A percentile compares a stretch with the other conserved stretches of the same genome.
These are phyloP conservation scores for Tadarida brasiliensis DNA, from an alignment of 2,797 vertebrate genomes.

Conservation along the genomic window DNA sequence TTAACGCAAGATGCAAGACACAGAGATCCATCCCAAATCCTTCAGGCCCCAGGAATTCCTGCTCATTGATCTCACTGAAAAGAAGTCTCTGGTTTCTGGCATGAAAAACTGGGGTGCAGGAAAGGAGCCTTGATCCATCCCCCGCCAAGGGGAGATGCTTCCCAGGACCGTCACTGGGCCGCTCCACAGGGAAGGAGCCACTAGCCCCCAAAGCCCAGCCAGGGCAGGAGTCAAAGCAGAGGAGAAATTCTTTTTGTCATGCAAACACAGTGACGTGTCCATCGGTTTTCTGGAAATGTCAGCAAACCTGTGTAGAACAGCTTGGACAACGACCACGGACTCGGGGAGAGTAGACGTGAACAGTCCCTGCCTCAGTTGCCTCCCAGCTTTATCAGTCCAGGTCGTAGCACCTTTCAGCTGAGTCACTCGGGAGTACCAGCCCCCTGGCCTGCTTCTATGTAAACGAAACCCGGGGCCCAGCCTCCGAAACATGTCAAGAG, in stretches of 20 bases:
- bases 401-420: not conserved
- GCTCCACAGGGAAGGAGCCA: not conserved
- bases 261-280: not conserved
- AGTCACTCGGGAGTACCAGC: not conserved
- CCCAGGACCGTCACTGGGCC: not conserved
- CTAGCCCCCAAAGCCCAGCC: not conserved
- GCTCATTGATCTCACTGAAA: not conserved
- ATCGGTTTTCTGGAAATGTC: conserved; percentile 5
- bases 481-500: not conserved
- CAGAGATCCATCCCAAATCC: not conserved
- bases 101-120: not conserved
- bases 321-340: not conserved
- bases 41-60: conserved; percentile 16
- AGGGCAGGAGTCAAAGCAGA: not conserved
- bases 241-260: conserved; percentile 6
- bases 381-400: not conserved
- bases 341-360: not conserved
- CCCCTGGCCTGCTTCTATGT: not conserved
- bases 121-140: not conserved
- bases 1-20: not conserved
- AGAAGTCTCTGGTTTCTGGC: not conserved
- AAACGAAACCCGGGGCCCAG: not conserved
- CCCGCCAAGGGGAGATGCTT: not conserved
- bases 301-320: not conserved
- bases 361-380: not conserved